Base-by-base conservation (phyloP, 2,113 vertebrate species). In the Larimichthys polyactis region DNA sequence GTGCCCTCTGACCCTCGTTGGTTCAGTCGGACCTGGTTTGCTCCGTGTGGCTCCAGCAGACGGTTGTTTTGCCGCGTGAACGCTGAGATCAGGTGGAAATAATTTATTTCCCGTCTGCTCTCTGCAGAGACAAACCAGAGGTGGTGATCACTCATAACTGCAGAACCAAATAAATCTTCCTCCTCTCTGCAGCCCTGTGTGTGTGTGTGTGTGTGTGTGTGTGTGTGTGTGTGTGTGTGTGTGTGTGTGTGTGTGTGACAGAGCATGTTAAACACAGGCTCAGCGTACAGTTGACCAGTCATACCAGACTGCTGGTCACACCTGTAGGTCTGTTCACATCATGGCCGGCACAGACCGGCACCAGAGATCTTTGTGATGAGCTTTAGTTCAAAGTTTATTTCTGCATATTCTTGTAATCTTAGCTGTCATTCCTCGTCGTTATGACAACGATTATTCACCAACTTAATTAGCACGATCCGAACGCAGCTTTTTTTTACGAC, bases 201-300 rank as follows among this genome's bases (percentile, higher is more conserved):
- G 43, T 65, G 78, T 84, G 81, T 54, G 78, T 77, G 27, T 27
- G 27, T 27, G 27, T 27, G 27, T 27, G 27, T 27, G 27, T 27
- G 73, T 44, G 43, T 44, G 43, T 44, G 43, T n/a, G n/a, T n/a
- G n/a, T n/a, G n/a, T n/a, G n/a, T n/a, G n/a, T n/a, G n/a, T n/a
- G n/a, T n/a, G n/a, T n/a, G n/a, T n/a, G n/a, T 65, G 77, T 84
- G 81, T 54, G 77, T 77, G 73, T 44, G 69, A 65, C 73, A 12
- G 81, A 73, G 73, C 72, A 87, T 63, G 69, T 80, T 73, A 83
- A 83, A 76, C 67, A 44, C 76, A 59, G 59, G 43, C 60, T 79
- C 40, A 68, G 48, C 69, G 69, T 2, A 59, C 79, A 74, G 73
- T 55, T 36, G 80, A 79, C 54, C 80, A 24, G 64, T 49, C 70